These are phyloP conservation scores for Zaprionus taronus DNA, from an alignment of 1,140 invertebrate genomes.

Conservation along the genomic window DNA sequence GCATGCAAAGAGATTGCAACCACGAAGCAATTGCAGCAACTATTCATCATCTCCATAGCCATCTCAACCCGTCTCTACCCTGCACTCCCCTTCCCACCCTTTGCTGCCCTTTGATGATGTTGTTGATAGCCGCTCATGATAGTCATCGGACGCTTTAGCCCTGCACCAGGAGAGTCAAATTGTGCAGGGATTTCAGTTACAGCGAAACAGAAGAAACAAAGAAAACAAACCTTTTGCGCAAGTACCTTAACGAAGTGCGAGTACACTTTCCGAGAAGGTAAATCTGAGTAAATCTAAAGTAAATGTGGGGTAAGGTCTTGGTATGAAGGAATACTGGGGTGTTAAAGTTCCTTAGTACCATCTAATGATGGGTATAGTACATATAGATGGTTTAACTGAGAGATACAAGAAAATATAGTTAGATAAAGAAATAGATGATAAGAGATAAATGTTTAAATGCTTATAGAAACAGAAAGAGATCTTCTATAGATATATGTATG, in stretches of 20 bases:
- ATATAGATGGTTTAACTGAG: too few species aligned
- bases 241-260: not conserved
- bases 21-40: constrained; percentile 72
- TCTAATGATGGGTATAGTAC: too few species aligned
- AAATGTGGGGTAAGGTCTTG: not conserved
- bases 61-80: not conserved
- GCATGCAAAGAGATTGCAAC: constrained; percentile 65
- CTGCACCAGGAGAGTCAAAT: constrained; percentile 43
- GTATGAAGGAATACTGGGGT: not conserved
- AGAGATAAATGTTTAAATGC: too few species aligned
- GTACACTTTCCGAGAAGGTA: constrained; percentile 10
- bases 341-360: too few species aligned
- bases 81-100: not conserved
- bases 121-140: constrained; percentile 78
- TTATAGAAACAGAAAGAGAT: too few species aligned
- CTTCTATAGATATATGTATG: too few species aligned
- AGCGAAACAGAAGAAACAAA: constrained; percentile 10
- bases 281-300: not conserved
- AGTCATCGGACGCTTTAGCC: constrained; percentile 60
- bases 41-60: constrained; percentile 43
- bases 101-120: constrained; percentile 76
- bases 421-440: not conserved
- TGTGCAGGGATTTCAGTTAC: constrained; percentile 31
- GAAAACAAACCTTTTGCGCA: not conserved
- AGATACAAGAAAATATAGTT: not conserved